Evolutionary conservation across 2,888 invertebrate genomes (phyloP).

Genomic region (Andrena marginata): DNA sequence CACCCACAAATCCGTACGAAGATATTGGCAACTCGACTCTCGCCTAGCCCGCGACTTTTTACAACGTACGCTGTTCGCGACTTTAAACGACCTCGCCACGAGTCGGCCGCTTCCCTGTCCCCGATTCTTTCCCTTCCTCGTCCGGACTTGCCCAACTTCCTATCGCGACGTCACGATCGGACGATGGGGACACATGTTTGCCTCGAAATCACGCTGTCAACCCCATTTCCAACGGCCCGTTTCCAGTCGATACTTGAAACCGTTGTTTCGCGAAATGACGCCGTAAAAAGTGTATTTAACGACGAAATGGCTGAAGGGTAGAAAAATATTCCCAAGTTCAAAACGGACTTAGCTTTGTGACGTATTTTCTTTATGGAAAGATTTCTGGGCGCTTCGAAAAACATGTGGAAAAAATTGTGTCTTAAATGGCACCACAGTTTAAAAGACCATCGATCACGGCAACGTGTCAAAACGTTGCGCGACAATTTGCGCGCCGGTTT

Average conservation of each 20-base stretch:
- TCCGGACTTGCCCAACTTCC: background rate
- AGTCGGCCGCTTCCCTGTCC: background rate
- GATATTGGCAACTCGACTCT: constrained; percentile 75
- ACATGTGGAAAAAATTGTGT: background rate
- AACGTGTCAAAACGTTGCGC: constrained; percentile 37
- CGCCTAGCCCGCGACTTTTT: constrained; percentile 38
- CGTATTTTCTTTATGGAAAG: no score
- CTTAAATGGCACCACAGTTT: constrained; percentile 51
- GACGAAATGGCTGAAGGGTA: no score
- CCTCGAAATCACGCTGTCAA: background rate
- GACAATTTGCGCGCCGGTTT: constrained; percentile 29
- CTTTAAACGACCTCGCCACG: constrained; percentile 35
- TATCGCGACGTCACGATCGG: background rate
- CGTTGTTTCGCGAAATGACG: background rate
- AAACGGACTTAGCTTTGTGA: no score
- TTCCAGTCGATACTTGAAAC: background rate
- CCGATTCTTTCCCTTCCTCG: background rate
- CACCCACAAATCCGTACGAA: constrained; percentile 75
- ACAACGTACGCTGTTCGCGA: constrained; percentile 30
- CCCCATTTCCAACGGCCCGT: background rate
- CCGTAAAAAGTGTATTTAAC: no score
- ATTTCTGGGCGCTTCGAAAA: background rate
- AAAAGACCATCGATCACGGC: constrained; percentile 54
- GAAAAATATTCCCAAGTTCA: no score
- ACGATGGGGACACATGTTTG: background rate